Conservation (phyloP, 2,888 invertebrate species). For the Melipona bicolor region DNA sequence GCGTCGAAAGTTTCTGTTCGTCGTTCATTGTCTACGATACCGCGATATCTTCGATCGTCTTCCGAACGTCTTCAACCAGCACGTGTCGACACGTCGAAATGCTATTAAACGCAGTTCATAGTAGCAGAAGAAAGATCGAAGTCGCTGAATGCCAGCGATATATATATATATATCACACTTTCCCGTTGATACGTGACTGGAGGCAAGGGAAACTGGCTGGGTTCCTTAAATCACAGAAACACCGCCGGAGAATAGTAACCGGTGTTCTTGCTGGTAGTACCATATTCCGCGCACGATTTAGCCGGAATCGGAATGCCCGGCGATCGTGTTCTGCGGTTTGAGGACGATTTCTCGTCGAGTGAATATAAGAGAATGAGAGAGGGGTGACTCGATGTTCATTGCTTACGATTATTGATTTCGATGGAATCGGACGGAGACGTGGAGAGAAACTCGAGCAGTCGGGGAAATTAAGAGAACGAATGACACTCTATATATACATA, state of each 20-base stretch:
- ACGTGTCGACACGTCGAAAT: conserved; percentile 13
- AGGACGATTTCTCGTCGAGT: conserved; percentile 43
- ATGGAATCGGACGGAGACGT: not conserved
- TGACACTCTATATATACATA: too few species aligned
- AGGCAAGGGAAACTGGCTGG: conserved; percentile 68
- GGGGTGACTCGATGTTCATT: conserved; percentile 25
- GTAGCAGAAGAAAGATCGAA: conserved; percentile 47
- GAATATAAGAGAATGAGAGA: conserved; percentile 52
- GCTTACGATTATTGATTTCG: conserved; percentile 28
- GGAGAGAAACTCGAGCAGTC: not conserved
- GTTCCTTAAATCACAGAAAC: conserved; percentile 77
- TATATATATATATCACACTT: conserved; percentile 66
- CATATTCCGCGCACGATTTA: conserved; percentile 70
- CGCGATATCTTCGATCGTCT: conserved; percentile 13
- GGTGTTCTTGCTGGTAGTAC: conserved; percentile 40
- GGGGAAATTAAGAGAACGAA: not conserved
- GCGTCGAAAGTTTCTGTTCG: too few species aligned
- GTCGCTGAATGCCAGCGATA: conserved; percentile 61
- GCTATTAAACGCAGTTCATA: conserved; percentile 42
- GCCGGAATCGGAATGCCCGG: conserved; percentile 55
- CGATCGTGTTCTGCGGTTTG: conserved; percentile 56
- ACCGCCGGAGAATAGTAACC: conserved; percentile 61
- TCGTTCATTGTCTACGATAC: not conserved
- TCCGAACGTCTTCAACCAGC: not conserved
- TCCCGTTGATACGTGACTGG: conserved; percentile 72